Evolutionary conservation across 2,797 vertebrate genomes (phyloP), one percentile per base, ranked within the genome.

Genomic region (Clangula hyemalis): DNA sequence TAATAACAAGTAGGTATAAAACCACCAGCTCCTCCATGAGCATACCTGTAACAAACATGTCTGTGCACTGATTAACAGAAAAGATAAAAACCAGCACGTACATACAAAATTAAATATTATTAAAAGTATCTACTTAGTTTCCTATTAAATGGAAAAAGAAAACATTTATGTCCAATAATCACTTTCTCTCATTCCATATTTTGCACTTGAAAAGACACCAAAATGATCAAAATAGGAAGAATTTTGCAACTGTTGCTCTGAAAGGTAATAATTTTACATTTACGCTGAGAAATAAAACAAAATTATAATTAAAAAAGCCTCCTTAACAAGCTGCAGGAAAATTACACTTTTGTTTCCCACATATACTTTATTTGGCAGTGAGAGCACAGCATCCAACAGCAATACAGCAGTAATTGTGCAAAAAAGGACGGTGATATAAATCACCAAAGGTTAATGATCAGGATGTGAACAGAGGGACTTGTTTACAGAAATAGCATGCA

Each of bases 371-470:
- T 62, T 78, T 90, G 96, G 93, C 81, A n/a, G 74, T 3, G 20
- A 87, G 89, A 96, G 77, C 24, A 32, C 69, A 77, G 93, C 85
- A 84, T 85, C 95, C 45, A 13, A 83, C 22, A n/a, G 95, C 38
- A 56, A 94, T 87, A 79, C 49, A 80, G 93, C 95, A 78, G 95
- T 95, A 96, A 97, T 95, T 96, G 97, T 90, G 97, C 78, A 94
- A 93, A 94, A 93, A 83, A 70, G 92, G 96, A 87, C 10, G 70
- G 95, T 65, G 96, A 86, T 94, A 97, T 98, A 97, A 98, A 98
- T 98, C 97, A 98, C 96, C 94, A 97, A 97, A 97, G 98, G 97
- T 98, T 98, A 98, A 98, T 98, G 98, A 98, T 87, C 77, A 76
- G 97, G 97, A 98, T 97, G 97, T 95, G 97, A 97, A 97, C 97